A percentile compares a stretch with the other conserved stretches of the same genome.
phyloP scores from a whole-genome alignment of 2,888 invertebrate species.

The Xestia sexstrigata region DNA sequence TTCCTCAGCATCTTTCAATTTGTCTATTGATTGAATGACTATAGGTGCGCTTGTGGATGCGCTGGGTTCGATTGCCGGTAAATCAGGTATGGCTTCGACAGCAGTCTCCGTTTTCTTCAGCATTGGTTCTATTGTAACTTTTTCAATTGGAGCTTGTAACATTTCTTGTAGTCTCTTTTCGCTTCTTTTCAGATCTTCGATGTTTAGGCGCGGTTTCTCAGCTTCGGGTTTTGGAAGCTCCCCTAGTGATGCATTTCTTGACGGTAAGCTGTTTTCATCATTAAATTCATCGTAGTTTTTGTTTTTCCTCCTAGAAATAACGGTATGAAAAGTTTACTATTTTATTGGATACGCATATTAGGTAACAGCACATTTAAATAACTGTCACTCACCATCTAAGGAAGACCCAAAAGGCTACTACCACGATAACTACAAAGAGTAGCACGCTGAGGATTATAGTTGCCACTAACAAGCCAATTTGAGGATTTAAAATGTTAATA shows the following conservation, averaged over 20 bases:
- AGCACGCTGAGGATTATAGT: slow-evolving; percentile 84
- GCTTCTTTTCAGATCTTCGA: slow-evolving; percentile 83
- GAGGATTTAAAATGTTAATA: slow-evolving; percentile 76
- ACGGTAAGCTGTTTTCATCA: slow-evolving; percentile 79
- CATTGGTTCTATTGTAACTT: slow-evolving; percentile 67
- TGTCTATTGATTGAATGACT: slow-evolving; percentile 86
- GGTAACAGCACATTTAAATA: slow-evolving; percentile 65
- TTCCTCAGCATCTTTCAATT: slow-evolving; percentile 81
- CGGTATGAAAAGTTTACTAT: slow-evolving; percentile 51
- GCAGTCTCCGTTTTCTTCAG: slow-evolving; percentile 65
- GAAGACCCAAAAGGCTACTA: slow-evolving; percentile 80
- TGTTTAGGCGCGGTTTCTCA: slow-evolving; percentile 79
- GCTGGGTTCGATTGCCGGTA: slow-evolving; percentile 71
- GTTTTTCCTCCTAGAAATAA: slow-evolving; percentile 77
- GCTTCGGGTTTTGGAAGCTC: slow-evolving; percentile 72
- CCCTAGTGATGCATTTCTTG: slow-evolving; percentile 74
- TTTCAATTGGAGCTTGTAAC: slow-evolving; percentile 78
- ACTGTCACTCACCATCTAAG: slow-evolving; percentile 83
- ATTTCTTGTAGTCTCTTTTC: slow-evolving; percentile 84
- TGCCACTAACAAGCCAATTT: slow-evolving; percentile 82
- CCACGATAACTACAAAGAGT: slow-evolving; percentile 81
- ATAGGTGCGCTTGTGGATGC: slow-evolving; percentile 69
- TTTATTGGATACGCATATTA: slow-evolving; percentile 52
- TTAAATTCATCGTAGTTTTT: slow-evolving; percentile 79
- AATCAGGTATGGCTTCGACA: slow-evolving; percentile 72